Base-by-base conservation (phyloP, 2,888 invertebrate genomes). In the Lumbricus terrestris region DNA sequence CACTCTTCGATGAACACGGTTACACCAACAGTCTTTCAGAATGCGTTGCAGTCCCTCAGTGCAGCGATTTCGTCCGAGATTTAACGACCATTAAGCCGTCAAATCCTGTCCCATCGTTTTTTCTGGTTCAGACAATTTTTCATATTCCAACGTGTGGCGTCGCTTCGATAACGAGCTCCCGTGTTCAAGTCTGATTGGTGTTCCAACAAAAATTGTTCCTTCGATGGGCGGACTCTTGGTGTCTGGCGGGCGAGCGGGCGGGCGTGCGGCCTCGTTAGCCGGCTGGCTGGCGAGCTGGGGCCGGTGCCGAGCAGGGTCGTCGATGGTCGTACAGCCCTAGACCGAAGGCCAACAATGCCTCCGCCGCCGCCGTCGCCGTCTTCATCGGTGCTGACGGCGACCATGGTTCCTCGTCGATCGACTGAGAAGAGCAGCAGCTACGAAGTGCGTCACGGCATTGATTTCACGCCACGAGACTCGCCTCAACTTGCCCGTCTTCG, bases 401-500 rank as follows among this genome's bases (percentile, higher is more conserved):
- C 20, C 29, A 5, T 11, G 69, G 69, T n/a, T 69, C 69, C n/a
- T 69, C 69, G 29, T 69, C 69, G 11, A n/a, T n/a, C 69, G 69
- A n/a, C n/a, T n/a, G n/a, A n/a, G n/a, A n/a, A n/a, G n/a, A 69
- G 69, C 2, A 6, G 69, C 69, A n/a, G 69, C 8, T 69, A 69
- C n/a, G 69, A 69, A 69, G 69, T 69, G n/a, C 69, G 69, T 69
- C 69, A 69, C 69, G 29, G 69, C 69, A 69, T 69, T 69, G 69
- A 69, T 69, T 69, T 69, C 69, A 69, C 69, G 69, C 69, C 69
- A 69, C 29, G n/a, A 69, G 69, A 69, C 69, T 69, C 69, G 69
- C 69, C 69, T 69, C 69, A 69, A 69, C 69, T 69, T 69, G 69
- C n/a, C 69, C 69, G 69, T n/a, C 69, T 69, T 69, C 69, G 69